Evolutionary conservation across 2,797 vertebrate genomes (phyloP).

Genomic region (Siniperca scherzeri): DNA sequence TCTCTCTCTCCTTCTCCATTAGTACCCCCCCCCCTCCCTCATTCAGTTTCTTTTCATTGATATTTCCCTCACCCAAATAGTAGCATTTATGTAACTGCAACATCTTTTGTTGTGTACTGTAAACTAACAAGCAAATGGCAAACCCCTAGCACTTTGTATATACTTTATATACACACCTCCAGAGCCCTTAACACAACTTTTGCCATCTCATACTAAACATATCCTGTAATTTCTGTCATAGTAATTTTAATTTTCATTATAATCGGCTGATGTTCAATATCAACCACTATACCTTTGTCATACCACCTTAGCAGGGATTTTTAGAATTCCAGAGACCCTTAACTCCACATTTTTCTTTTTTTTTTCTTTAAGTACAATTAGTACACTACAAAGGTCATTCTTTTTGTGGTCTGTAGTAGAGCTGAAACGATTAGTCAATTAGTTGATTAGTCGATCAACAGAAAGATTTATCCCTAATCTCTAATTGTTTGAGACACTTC

Average conservation of each 20-base stretch:
- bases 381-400: not conserved
- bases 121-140: constrained; percentile 7
- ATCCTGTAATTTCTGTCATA: not conserved
- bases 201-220: not conserved
- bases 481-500: not conserved
- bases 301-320: not conserved
- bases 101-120: constrained; percentile 6
- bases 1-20: not conserved
- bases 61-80: constrained; percentile 37
- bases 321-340: not conserved
- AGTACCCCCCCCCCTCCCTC: constrained; percentile 16
- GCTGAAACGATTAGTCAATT: not conserved
- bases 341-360: no score
- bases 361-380: not conserved
- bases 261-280: not conserved
- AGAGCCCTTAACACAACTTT: constrained; percentile 35
- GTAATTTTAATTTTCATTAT: not conserved
- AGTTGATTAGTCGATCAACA: not conserved
- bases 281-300: not conserved
- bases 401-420: not conserved
- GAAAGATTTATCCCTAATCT: not conserved
- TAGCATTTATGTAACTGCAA: constrained; percentile 23
- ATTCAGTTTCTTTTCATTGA: constrained; percentile 66
- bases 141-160: not conserved
- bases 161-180: constrained; percentile 13